A percentile compares a stretch with the other conserved stretches of the same genome.
Conservation (phyloP, 1,140 invertebrate genomes). For the Oncopodura yosiiana region DNA sequence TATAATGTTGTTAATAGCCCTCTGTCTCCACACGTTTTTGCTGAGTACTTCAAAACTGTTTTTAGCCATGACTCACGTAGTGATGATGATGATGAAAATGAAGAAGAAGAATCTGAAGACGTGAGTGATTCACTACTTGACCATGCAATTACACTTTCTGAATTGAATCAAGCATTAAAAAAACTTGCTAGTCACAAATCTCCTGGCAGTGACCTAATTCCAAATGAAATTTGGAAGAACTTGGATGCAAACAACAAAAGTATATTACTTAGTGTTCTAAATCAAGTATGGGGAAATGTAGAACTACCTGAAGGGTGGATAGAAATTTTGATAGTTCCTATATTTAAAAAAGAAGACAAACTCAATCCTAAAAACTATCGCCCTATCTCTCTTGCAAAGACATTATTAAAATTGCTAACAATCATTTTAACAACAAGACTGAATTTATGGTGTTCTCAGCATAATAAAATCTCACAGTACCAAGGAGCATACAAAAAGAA, state of each 20-base stretch:
- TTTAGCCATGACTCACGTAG: too few species aligned
- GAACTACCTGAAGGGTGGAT: neutral
- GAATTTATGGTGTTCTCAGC: neutral
- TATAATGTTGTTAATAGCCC: too few species aligned
- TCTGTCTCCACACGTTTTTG: too few species aligned
- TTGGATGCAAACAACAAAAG: neutral
- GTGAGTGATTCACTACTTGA: neutral
- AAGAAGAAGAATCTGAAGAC: too few species aligned
- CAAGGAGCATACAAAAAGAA: conserved; percentile 17
- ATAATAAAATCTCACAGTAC: conserved; percentile 10
- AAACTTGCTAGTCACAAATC: conserved; percentile 5
- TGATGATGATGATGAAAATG: too few species aligned
- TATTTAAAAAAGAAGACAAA: conserved; percentile 13
- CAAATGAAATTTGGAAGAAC: conserved; percentile 19
- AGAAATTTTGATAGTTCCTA: conserved; percentile 7
- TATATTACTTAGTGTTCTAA: neutral
- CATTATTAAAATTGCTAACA: conserved; percentile 10
- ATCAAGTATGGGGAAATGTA: neutral
- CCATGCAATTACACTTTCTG: neutral
- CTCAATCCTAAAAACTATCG: conserved; percentile 11
- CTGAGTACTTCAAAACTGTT: too few species aligned
- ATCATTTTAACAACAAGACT: conserved; percentile 6
- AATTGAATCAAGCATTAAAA: conserved; percentile 9
- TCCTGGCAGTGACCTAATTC: conserved; percentile 5
- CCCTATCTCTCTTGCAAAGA: conserved; percentile 13